Evolutionary conservation across 2,888 invertebrate species (phyloP), one percentile per base, ranked within the genome.

Genomic region (Lepidochrysops patricia): DNA sequence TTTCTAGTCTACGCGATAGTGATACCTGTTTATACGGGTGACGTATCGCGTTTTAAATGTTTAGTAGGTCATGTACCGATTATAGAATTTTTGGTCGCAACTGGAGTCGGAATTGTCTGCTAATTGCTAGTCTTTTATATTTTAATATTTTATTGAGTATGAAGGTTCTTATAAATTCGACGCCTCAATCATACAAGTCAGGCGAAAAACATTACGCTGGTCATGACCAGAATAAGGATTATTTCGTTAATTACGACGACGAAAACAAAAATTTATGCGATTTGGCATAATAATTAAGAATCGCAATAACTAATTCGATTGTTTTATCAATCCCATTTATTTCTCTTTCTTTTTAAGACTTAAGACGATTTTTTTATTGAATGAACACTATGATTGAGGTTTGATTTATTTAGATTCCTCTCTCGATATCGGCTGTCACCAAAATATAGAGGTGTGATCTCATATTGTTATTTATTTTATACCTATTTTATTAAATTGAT

Each of bases 381-480:
- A n/a, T n/a, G n/a, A n/a, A n/a, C n/a, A n/a, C n/a, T n/a, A 34
- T 52, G 25, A 57, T 13, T 15, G 7, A 19, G 15, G 9, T 15
- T 32, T 61, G 26, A 56, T 52, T 59, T 57, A 27, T 63, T 29
- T 57, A 57, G 56, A 50, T 50, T 58, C 26, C 60, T 25, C 43
- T 58, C 32, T 50, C 32, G 35, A 49, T 35, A 48, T 5, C 48
- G 37, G 35, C 49, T 56, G 35, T 48, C 9, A 26, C 49, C 15
- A 52, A 52, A 27, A n/a, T n/a, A n/a, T 57, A 57, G 34, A 43
- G 7, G 15, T 37, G 12, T 57, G 66, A 67, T 67, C 66, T 66
- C 67, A 63, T 12, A 57, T 49, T 65, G 61, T 54, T 48, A 37
- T 60, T 9, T 52, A 61, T 54, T 43, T 59, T 56, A 57, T 61